These are phyloP conservation scores for Cathartes aura DNA, from an alignment of 2,113 vertebrate species.

Conservation along the genomic window DNA sequence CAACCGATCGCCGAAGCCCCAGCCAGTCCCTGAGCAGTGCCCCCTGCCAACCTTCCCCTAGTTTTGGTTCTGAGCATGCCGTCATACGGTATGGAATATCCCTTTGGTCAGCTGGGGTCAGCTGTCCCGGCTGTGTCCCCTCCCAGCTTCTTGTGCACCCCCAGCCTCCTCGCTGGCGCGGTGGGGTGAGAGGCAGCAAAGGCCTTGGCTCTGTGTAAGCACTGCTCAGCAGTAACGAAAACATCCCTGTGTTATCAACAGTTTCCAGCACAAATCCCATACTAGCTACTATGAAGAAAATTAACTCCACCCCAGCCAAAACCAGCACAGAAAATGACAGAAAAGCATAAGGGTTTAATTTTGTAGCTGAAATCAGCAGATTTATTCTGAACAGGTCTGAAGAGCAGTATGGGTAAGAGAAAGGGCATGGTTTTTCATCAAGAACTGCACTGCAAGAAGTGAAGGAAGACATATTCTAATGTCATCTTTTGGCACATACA, in stretches of 20 bases:
- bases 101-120: background rate
- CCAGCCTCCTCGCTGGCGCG: too few species aligned
- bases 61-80: background rate
- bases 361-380: background rate
- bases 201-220: background rate
- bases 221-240: background rate
- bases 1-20: background rate
- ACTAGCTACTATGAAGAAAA: background rate
- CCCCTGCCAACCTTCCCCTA: too few species aligned
- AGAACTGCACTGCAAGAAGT: background rate
- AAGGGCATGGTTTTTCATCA: background rate
- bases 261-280: background rate
- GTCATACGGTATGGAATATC: rapidly evolving
- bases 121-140: background rate
- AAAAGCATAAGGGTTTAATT: background rate
- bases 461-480: background rate
- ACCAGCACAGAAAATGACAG: background rate
- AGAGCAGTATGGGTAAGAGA: background rate
- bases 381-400: background rate
- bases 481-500: background rate
- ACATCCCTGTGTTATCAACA: too few species aligned
- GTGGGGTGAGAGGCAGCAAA: too few species aligned
- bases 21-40: background rate
- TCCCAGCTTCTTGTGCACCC: background rate
- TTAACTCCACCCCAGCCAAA: background rate